Percentiles rank a stretch among this genome's conserved stretches.
Evolutionary conservation across 2,797 vertebrate genomes (phyloP).

Genomic region (Bradypus variegatus): DNA sequence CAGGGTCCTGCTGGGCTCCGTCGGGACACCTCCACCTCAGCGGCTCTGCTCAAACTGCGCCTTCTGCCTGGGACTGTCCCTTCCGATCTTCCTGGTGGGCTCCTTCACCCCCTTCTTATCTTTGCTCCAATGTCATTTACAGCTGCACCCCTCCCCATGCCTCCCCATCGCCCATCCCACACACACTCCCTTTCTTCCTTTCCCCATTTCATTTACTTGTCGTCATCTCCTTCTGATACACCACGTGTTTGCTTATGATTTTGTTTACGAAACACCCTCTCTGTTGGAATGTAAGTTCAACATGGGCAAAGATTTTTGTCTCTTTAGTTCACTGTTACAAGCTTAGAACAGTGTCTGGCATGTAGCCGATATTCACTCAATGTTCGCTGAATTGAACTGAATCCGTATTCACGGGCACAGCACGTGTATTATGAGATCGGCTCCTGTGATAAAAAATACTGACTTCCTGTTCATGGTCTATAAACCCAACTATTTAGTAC

Average conservation of each 20-base stretch:
- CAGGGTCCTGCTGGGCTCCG: too few relatives aligned
- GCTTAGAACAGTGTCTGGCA: not conserved
- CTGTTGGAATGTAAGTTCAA: not conserved
- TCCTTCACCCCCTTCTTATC: not conserved
- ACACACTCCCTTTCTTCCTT: not conserved
- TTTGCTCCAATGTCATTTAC: not conserved
- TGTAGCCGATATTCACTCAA: not conserved
- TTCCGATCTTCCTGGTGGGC: not conserved
- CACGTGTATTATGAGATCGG: not conserved
- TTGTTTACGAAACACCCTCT: not conserved
- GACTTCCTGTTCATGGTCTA: not conserved
- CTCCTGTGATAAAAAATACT: not conserved
- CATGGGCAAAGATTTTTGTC: not conserved
- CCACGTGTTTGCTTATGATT: not conserved
- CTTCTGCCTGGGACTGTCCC: not conserved
- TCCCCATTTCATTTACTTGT: not conserved
- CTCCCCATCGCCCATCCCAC: too few relatives aligned
- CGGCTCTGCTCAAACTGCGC: not conserved
- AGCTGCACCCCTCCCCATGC: not conserved
- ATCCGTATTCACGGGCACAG: not conserved
- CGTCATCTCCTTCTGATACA: not conserved
- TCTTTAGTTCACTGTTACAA: not conserved
- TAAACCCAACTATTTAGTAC: not conserved
- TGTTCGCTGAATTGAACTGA: not conserved
- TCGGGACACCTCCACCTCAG: not conserved